Percentiles rank a stretch among this genome's conserved stretches.
Conservation (phyloP, 2,113 vertebrate genomes). For the Plestiodon gilberti region DNA sequence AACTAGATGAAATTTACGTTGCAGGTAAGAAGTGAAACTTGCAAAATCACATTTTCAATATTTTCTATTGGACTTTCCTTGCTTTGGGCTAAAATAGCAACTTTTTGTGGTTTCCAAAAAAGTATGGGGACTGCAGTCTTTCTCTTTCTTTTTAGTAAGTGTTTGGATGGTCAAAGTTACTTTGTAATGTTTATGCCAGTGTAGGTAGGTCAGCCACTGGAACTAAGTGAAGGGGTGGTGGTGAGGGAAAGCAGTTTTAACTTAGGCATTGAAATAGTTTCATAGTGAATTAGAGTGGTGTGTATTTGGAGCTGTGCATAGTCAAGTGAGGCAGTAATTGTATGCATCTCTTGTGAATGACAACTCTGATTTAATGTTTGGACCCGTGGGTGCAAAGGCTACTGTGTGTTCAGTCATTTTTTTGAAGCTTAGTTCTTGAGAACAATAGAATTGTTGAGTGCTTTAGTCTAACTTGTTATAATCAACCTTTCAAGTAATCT, state of each 20-base stretch:
- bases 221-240: constrained; percentile 49
- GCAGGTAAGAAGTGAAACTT: constrained; percentile 91
- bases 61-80: constrained; percentile 83
- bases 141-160: constrained; percentile 74
- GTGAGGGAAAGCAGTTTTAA: constrained; percentile 42
- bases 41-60: constrained; percentile 77
- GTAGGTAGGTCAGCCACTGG: constrained; percentile 2
- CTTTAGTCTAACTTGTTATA: constrained; percentile 30
- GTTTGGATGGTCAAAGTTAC: constrained; percentile 41
- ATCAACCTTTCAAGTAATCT: background rate
- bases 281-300: constrained; percentile 39
- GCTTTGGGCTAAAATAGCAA: constrained; percentile 93
- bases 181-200: background rate
- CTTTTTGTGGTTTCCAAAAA: constrained; percentile 98
- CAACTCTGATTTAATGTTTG: background rate
- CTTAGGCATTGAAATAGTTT: constrained; percentile 73
- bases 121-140: constrained; percentile 93
- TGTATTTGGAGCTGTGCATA: constrained; percentile 48
- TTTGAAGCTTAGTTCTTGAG: constrained; percentile 32
- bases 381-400: background rate
- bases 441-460: constrained; percentile 29
- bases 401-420: background rate
- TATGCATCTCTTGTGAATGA: background rate
- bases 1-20: constrained; percentile 97
- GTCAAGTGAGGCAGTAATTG: constrained; percentile 54